Base-by-base conservation (phyloP, 2,888 invertebrate genomes). In the Nomada fabriciana region DNA sequence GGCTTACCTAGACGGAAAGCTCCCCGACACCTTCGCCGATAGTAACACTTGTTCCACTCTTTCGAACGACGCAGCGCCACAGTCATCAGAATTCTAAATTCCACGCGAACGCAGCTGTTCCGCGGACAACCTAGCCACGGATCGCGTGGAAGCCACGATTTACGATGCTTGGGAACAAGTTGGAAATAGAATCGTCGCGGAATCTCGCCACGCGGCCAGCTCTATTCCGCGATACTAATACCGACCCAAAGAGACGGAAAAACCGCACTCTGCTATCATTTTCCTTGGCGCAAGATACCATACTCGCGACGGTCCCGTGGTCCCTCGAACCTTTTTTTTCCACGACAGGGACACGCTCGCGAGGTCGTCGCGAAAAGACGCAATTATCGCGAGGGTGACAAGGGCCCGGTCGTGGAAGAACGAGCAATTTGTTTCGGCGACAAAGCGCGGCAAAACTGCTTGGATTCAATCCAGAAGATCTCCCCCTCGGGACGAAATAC, bases 361-460 rank as follows among this genome's bases (percentile, higher is more conserved):
- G 71, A 60, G 60, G 25, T 75, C 76, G 84, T 69, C 79, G 75
- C 43, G 76, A 53, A 71, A 63, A 73, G 59, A 47, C 36, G 80
- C 85, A 84, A 87, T 87, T 88, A 87, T 69, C 68, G 71, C 68
- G 77, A 75, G 78, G 63, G 55, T 57, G 74, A 67, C 59, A 53
- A 70, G 61, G 55, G 68, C 82, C 60, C 55, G 42, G 65, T 3
- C 84, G 76, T 36, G 65, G 86, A 65, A 70, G 86, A 65, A 70
- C 85, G 87, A 77, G 80, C 87, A 88, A 91, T 90, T 90, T 91
- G 91, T 91, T 91, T 92, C 86, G 89, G 86, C 90, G 91, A 91
- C 92, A 90, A 90, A 92, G 91, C 89, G 86, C 86, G 86, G 88
- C 89, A 78, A 89, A 89, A 88, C 88, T 86, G 86, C 88, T 91